Evolutionary conservation across 2,797 vertebrate genomes (phyloP).

Genomic region (Eospalax fontanierii): DNA sequence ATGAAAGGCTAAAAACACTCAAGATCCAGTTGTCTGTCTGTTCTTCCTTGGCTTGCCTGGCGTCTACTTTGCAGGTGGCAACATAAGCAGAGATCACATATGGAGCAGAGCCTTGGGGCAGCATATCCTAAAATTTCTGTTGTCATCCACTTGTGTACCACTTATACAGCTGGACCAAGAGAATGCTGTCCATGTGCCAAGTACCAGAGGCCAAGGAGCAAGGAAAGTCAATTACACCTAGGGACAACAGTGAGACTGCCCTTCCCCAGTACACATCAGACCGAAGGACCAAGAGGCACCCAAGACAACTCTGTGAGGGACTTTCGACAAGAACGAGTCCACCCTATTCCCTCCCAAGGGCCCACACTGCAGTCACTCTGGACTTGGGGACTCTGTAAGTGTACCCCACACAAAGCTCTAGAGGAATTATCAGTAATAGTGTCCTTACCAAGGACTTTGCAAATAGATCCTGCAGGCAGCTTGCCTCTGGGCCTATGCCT

Average conservation of each 20-base stretch:
- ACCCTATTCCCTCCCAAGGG: background rate
- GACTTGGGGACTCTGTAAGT: background rate
- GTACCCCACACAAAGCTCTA: no score
- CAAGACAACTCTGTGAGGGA: background rate
- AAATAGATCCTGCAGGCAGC: background rate
- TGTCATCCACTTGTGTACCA: background rate
- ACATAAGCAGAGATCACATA: background rate
- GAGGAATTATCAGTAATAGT: background rate
- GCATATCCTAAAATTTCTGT: no score
- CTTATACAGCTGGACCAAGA: background rate
- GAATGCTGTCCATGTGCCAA: no score
- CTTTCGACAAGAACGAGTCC: background rate
- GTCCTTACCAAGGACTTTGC: background rate
- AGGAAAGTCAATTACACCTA: background rate
- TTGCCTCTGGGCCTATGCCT: background rate
- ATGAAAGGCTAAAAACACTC: background rate
- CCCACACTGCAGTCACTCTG: background rate
- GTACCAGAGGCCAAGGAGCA: background rate
- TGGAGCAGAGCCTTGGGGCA: background rate
- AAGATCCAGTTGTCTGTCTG: background rate
- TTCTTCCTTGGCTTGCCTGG: background rate
- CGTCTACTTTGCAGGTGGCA: background rate
- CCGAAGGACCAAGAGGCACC: background rate
- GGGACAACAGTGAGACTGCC: background rate
- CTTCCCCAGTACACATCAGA: background rate